Evolutionary conservation across 2,888 invertebrate species (phyloP).

Genomic region (Pasiphila rectangulata): DNA sequence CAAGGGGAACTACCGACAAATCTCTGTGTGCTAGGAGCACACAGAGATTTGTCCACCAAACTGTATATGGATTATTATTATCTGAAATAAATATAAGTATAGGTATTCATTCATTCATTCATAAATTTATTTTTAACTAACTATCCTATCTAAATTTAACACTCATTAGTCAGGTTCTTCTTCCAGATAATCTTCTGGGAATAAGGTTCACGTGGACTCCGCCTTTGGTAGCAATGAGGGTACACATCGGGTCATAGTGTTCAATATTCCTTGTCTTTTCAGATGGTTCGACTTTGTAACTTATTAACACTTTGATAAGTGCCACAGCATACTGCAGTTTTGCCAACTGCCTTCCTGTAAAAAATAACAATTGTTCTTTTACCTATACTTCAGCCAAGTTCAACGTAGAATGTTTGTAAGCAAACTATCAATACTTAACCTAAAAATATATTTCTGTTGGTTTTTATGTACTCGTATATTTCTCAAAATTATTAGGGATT

Average conservation of each 20-base stretch:
- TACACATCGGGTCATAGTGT: slow-evolving; percentile 36
- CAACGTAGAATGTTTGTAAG: background rate
- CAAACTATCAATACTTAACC: background rate
- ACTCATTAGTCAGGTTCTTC: background rate
- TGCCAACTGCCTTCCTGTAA: slow-evolving; percentile 49
- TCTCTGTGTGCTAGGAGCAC: too few relatives aligned
- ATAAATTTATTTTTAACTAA: too few relatives aligned
- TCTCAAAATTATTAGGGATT: too few relatives aligned
- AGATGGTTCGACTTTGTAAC: slow-evolving; percentile 45
- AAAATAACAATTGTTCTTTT: background rate
- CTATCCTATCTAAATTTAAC: too few relatives aligned
- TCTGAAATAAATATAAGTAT: too few relatives aligned
- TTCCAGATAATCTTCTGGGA: slow-evolving; percentile 26
- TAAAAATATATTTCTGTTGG: too few relatives aligned
- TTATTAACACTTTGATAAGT: slow-evolving; percentile 41
- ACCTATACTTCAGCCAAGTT: too few relatives aligned
- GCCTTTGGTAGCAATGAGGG: slow-evolving; percentile 37
- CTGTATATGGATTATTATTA: too few relatives aligned
- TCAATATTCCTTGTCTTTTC: slow-evolving; percentile 36
- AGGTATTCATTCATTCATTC: too few relatives aligned
- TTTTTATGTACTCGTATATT: too few relatives aligned
- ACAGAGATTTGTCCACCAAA: too few relatives aligned
- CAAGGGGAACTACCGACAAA: too few relatives aligned
- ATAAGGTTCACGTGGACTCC: slow-evolving; percentile 37
- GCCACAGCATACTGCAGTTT: slow-evolving; percentile 46